Percentiles rank a stretch among this genome's conserved stretches.
Evolutionary conservation across 2,113 vertebrate genomes (phyloP).

Genomic region (Dolichotis patagonum): DNA sequence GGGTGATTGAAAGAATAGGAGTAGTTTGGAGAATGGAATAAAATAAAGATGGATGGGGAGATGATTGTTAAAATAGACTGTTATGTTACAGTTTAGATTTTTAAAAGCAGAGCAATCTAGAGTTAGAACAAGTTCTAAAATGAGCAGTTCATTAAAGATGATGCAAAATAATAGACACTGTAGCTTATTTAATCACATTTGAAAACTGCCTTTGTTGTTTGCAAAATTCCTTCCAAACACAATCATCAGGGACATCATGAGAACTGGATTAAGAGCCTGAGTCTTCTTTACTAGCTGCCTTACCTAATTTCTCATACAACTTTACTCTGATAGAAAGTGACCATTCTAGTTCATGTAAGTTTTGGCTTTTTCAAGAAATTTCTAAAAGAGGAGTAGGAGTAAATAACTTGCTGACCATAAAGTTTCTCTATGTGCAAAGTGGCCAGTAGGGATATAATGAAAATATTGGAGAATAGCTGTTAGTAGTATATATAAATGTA

Average conservation of each 20-base stretch:
- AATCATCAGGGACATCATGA: neutral
- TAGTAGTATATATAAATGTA: neutral
- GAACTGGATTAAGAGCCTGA: neutral
- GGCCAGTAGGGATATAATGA: neutral
- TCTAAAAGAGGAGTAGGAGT: neutral
- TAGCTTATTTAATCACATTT: slow-evolving; percentile 3
- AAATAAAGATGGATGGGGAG: neutral
- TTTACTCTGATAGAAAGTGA: neutral
- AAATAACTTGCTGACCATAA: neutral
- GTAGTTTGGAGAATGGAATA: neutral
- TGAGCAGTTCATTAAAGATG: slow-evolving; percentile 24
- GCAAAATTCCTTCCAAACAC: slow-evolving; percentile 32
- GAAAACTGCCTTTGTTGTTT: slow-evolving; percentile 38
- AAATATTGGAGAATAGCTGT: neutral
- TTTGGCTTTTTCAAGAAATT: neutral
- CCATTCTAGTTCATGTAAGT: neutral
- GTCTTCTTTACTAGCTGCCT: neutral
- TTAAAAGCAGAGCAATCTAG: neutral
- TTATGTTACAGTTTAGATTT: neutral
- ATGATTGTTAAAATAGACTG: neutral
- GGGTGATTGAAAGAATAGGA: neutral
- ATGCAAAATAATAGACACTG: neutral
- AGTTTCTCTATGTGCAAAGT: neutral
- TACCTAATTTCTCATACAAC: neutral
- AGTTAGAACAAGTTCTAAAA: neutral